Conservation (phyloP, 2,797 vertebrate genomes). For the Xenentodon cancila region DNA sequence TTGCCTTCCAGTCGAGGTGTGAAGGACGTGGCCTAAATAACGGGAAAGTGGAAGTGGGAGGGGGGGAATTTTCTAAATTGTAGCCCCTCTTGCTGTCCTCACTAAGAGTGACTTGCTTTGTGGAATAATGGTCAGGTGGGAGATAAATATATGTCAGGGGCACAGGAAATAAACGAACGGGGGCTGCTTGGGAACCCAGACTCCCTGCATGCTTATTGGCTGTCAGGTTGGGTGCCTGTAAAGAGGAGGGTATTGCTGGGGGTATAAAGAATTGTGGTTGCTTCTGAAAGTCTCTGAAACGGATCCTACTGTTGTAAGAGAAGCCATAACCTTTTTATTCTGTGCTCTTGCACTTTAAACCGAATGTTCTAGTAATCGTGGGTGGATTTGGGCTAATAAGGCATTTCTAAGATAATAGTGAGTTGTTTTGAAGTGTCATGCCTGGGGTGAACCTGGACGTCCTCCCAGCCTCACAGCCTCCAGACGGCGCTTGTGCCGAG, state of each 20-base stretch:
- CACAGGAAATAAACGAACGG: conserved; percentile 71
- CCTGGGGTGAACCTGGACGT: conserved; percentile 80
- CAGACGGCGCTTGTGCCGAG: conserved; percentile 58
- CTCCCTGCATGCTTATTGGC: conserved; percentile 76
- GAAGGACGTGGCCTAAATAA: conserved; percentile 80
- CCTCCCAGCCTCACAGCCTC: conserved; percentile 52
- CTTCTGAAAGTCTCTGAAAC: conserved; percentile 42
- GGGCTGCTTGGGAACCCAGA: conserved; percentile 72
- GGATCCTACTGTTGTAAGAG: conserved; percentile 8
- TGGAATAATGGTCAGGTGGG: conserved; percentile 64
- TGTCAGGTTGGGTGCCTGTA: conserved; percentile 39
- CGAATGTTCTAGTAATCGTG: too few species aligned
- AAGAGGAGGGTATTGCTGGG: conserved; percentile 59
- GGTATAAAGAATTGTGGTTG: conserved; percentile 71
- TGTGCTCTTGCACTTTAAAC: background rate
- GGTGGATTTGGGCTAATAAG: conserved; percentile 11
- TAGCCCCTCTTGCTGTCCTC: conserved; percentile 42
- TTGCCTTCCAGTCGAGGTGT: conserved; percentile 71
- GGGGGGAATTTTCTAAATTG: conserved; percentile 58
- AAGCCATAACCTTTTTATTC: conserved; percentile 2
- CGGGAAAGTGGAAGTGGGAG: conserved; percentile 56
- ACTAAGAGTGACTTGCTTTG: conserved; percentile 56
- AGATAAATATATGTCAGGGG: conserved; percentile 75
- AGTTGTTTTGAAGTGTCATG: conserved; percentile 52
- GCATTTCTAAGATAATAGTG: conserved; percentile 10